A percentile compares a stretch with the other conserved stretches of the same genome.
Conservation (phyloP, 2,888 invertebrate genomes). For the Hetaerina titia region DNA sequence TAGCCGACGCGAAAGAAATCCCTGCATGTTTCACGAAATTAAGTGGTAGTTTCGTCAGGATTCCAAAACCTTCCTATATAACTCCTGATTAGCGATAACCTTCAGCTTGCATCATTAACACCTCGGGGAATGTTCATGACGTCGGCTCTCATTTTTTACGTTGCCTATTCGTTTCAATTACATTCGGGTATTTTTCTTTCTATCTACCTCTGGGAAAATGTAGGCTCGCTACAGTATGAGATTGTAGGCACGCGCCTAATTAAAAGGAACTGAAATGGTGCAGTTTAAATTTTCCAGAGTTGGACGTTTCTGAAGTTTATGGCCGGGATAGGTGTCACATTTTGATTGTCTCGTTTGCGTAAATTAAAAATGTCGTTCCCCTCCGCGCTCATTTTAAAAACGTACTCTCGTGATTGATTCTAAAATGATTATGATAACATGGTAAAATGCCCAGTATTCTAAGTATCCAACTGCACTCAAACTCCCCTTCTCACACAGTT, state of each 20-base stretch:
- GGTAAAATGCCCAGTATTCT: too few species aligned
- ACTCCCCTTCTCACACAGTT: too few species aligned
- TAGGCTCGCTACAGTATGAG: not conserved
- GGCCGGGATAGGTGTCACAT: too few species aligned
- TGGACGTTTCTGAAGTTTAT: too few species aligned
- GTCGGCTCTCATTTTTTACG: not conserved
- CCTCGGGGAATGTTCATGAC: not conserved
- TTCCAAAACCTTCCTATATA: not conserved
- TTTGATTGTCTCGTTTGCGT: too few species aligned
- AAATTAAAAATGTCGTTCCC: too few species aligned
- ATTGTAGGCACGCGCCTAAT: not conserved
- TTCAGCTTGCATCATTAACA: not conserved
- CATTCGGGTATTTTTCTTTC: not conserved
- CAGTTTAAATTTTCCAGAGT: too few species aligned
- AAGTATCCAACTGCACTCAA: too few species aligned
- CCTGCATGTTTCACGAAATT: conserved; percentile 15
- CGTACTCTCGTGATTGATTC: too few species aligned
- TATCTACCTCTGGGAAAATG: not conserved
- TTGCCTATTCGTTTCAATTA: not conserved
- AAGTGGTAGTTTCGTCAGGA: not conserved
- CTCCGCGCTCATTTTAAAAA: too few species aligned
- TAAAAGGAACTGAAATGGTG: not conserved
- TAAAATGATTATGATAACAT: too few species aligned
- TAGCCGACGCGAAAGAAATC: not conserved
- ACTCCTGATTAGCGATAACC: conserved; percentile 11